Conservation (phyloP, 2,797 vertebrate genomes). For the Lateolabrax maculatus region DNA sequence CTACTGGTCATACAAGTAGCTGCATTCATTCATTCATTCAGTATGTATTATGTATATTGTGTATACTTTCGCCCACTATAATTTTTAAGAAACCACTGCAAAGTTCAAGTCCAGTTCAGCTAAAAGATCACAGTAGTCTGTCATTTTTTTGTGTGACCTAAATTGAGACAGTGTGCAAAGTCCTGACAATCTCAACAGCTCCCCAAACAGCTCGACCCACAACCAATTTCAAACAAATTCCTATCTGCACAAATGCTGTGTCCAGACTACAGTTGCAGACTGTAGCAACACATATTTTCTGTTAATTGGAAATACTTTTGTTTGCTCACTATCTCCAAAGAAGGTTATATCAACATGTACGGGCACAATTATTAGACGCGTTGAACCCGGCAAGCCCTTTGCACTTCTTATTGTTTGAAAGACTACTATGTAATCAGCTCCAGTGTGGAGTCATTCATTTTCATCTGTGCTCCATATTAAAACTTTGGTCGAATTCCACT, state of each 20-base stretch:
- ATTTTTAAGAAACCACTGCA: not conserved
- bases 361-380: conserved; percentile 35
- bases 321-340: conserved; percentile 41
- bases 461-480: conserved; percentile 58
- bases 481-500: conserved; percentile 60
- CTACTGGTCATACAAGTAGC: not conserved
- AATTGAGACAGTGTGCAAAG: not conserved
- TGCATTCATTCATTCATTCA: no score
- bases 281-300: conserved; percentile 28
- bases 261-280: not conserved
- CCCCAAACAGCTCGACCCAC: not conserved
- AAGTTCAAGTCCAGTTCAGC: conserved; percentile 10
- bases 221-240: conserved; percentile 10
- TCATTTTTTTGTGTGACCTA: conserved; percentile 9
- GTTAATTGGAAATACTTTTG: conserved; percentile 46
- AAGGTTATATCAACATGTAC: conserved; percentile 49
- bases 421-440: conserved; percentile 55
- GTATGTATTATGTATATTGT: no score
- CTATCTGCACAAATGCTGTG: not conserved
- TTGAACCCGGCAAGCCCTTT: conserved; percentile 1
- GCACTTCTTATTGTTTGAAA: conserved; percentile 46
- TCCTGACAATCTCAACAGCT: conserved; percentile 16
- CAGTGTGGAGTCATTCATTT: conserved; percentile 55
- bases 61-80: no score
- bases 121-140: not conserved